A percentile compares a stretch with the other conserved stretches of the same genome.
Evolutionary conservation across 2,888 invertebrate genomes (phyloP).

Genomic region (Pachliopta kotzebuea): DNA sequence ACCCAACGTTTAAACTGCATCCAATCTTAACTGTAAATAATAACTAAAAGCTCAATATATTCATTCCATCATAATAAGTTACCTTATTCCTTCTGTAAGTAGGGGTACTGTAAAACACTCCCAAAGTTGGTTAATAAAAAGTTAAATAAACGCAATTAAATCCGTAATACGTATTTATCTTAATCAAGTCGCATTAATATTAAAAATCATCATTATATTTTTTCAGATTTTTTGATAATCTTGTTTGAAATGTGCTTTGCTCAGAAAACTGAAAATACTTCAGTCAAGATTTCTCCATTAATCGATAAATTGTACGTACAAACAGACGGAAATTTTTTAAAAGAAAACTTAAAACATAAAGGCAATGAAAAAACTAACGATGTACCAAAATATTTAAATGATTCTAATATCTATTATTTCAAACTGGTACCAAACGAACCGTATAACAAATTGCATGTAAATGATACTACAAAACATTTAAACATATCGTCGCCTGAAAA

Average conservation of each 20-base stretch:
- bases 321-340: conserved; percentile 29
- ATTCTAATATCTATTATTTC: conserved; percentile 43
- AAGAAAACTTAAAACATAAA: conserved; percentile 1
- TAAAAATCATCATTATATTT: background rate
- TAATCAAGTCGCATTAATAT: background rate
- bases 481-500: background rate
- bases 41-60: too few species aligned
- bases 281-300: conserved; percentile 38
- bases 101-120: too few species aligned
- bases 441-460: conserved; percentile 15
- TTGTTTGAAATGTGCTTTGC: conserved; percentile 6
- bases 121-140: too few species aligned
- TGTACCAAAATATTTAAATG: conserved; percentile 33
- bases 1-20: background rate
- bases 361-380: conserved; percentile 14
- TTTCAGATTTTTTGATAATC: conserved; percentile 7
- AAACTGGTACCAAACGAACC: conserved; percentile 33
- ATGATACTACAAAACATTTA: background rate
- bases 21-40: too few species aligned
- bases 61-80: too few species aligned
- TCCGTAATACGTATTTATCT: background rate
- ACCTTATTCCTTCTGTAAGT: too few species aligned
- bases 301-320: conserved; percentile 40
- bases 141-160: too few species aligned
- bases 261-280: conserved; percentile 27